Evolutionary conservation across 2,797 vertebrate species (phyloP), one percentile per base, ranked within the genome.

Genomic region (Peromyscus attwateri): DNA sequence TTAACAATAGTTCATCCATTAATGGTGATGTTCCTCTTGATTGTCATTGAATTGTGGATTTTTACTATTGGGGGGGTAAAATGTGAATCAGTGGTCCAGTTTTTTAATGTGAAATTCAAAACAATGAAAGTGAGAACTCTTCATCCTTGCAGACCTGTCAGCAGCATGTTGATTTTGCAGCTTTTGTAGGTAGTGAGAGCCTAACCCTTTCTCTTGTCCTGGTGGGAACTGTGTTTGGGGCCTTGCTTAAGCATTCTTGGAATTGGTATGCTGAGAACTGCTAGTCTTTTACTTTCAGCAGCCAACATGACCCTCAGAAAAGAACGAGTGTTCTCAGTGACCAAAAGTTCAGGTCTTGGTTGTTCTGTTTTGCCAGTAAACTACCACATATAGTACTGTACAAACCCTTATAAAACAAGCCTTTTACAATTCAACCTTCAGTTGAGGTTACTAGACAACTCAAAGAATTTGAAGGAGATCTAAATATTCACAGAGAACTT

Each of bases 401-500:
- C 85, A 95, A 92, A 94, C 49, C 71, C 60, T 29, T 91, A 64
- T 19, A 49, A 60, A 73, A 52, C 12, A 93, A 77, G 21, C 31
- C 14, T 55, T 92, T 27, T 49, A 62, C 80, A 84, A 87, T 89
- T 81, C 46, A 92, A 68, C 4, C 91, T 88, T 64, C 90, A 81
- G 21, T 46, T 40, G 16, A 88, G 37, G 49, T 87, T 96, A 91
- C 83, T 71, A 52, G 29, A n/a, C 43, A 93, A 94, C 68, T 70
- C 55, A 70, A 83, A 91, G 17, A 90, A 90, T 91, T 66, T 92
- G 31, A 94, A 89, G 94, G n/a, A 16, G 21, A 95, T 79, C 40
- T 37, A 52, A 55, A 91, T 71, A 85, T 34, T 27, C 21, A 79
- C 27, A 23, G 57, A 90, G 68, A 82, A 23, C 66, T 93, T 88